Evolutionary conservation across 1,140 invertebrate species (phyloP), one percentile per base, ranked within the genome.

Genomic region (Drosophila bocki): DNA sequence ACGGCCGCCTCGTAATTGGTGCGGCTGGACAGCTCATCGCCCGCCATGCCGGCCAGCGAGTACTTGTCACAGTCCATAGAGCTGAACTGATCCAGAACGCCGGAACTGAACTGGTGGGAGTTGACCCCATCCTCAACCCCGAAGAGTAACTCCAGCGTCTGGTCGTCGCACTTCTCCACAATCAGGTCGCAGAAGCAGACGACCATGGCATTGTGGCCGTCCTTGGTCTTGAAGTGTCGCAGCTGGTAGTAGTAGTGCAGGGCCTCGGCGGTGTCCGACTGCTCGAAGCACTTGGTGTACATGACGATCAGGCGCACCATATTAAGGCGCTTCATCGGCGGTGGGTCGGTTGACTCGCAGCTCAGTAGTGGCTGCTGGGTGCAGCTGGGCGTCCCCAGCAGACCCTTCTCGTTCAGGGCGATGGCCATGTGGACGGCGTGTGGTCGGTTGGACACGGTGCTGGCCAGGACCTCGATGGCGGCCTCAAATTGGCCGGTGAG

Each of bases 401-500:
- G 93, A 85, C 96, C 96, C 5, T 96, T 93, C 92, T 99, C 97
- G 88, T 97, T 96, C 51, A 99, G 94, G 19, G 97, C 97, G 19
- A 99, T 95, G 1, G 98, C 98, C 92, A 99, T 96, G 93, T 99
- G 98, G 2, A 99, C 97, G 41, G 97, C 97, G 93, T 99, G 98
- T 35, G 96, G 94, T 82, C 96, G 94, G 91, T 95, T 96, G 68
- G 94, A 94, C 65, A 94, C 95, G 71, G 75, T 92, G 64, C 98
- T 94, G 2, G 97, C 96, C 48, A 99, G 93, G 93, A 99, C 99
- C 93, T 99, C 98, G 48, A 99, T 96, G 3, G 98, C 98, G 2
- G 97, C 96, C 93, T 99, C 98, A 94, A 99, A 99, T 91, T 99
- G 98, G 3, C 97, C 97, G 50, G 98, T 99, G 5, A 99, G 94